Percentiles rank a stretch among this genome's conserved stretches.
phyloP scores from a whole-genome alignment of 2,888 invertebrate genomes.

The Leptopilina myrica region DNA sequence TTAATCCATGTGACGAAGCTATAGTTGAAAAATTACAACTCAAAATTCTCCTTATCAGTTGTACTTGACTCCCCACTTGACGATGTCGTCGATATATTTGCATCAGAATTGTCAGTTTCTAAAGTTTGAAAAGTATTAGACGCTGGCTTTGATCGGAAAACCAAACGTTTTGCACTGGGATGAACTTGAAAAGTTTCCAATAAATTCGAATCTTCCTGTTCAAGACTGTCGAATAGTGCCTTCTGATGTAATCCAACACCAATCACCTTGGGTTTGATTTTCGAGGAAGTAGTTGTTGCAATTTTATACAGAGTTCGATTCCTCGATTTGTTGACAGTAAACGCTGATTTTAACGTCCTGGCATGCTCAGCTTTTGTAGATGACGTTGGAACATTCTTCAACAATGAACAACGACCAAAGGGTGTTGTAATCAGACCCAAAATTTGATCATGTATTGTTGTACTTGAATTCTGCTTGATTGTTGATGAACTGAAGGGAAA shows the following conservation, averaged over 20 bases:
- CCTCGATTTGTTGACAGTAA: slow-evolving; percentile 84
- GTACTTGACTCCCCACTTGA: neutral
- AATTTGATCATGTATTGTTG: slow-evolving; percentile 84
- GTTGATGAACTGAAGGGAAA: slow-evolving; percentile 47
- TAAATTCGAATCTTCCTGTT: slow-evolving; percentile 85
- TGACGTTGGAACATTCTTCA: slow-evolving; percentile 82
- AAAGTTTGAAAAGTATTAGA: neutral
- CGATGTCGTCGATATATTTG: no score
- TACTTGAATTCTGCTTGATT: slow-evolving; percentile 64
- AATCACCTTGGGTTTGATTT: slow-evolving; percentile 79
- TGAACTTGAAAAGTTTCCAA: slow-evolving; percentile 79
- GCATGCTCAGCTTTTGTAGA: slow-evolving; percentile 73
- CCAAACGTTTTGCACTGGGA: slow-evolving; percentile 85
- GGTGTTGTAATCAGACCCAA: slow-evolving; percentile 87
- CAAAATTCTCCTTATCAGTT: slow-evolving; percentile 56
- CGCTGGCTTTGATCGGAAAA: slow-evolving; percentile 80
- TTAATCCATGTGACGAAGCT: slow-evolving; percentile 36
- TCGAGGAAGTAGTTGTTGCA: slow-evolving; percentile 79
- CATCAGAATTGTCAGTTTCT: neutral
- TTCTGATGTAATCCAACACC: slow-evolving; percentile 78
- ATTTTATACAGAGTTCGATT: slow-evolving; percentile 81
- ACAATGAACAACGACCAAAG: slow-evolving; percentile 91
- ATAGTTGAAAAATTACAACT: slow-evolving; percentile 57
- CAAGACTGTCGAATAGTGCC: slow-evolving; percentile 91
- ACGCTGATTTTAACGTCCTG: slow-evolving; percentile 84